Conservation (phyloP, 2,113 vertebrate genomes). For the Narcine bancroftii region DNA sequence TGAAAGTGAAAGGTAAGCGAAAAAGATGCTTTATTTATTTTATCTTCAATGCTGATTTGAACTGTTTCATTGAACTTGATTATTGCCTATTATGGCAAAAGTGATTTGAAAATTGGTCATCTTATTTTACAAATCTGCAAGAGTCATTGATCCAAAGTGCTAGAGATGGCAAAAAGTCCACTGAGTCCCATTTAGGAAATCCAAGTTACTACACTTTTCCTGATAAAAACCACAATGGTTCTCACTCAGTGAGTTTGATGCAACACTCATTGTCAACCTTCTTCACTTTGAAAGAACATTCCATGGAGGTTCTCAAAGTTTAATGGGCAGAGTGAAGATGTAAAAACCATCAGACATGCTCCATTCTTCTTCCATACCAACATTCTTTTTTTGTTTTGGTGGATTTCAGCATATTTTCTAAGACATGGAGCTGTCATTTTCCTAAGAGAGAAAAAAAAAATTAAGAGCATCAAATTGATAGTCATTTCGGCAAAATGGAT, state of each 20-base stretch:
- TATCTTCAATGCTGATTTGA: background rate
- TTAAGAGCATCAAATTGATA: background rate
- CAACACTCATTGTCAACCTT: background rate
- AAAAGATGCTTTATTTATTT: background rate
- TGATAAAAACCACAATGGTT: background rate
- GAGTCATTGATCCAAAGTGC: background rate
- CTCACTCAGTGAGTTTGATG: background rate
- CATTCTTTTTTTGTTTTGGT: background rate
- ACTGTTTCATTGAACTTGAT: background rate
- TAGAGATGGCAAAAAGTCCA: background rate
- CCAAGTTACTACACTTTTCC: background rate
- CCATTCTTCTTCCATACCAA: background rate
- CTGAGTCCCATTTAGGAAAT: slow-evolving; percentile 15
- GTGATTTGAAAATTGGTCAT: too few relatives aligned
- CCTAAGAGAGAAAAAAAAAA: background rate
- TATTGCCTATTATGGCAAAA: background rate
- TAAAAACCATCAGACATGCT: background rate
- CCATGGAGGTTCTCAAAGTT: background rate
- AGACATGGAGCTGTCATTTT: background rate
- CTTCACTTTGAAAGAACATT: background rate
- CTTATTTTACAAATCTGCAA: background rate
- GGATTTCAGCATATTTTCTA: background rate
- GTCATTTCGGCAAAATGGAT: background rate
- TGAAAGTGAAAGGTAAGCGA: background rate
- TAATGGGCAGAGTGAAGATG: background rate